Conservation (phyloP, 2,113 vertebrate genomes). For the Ammodytes marinus region DNA sequence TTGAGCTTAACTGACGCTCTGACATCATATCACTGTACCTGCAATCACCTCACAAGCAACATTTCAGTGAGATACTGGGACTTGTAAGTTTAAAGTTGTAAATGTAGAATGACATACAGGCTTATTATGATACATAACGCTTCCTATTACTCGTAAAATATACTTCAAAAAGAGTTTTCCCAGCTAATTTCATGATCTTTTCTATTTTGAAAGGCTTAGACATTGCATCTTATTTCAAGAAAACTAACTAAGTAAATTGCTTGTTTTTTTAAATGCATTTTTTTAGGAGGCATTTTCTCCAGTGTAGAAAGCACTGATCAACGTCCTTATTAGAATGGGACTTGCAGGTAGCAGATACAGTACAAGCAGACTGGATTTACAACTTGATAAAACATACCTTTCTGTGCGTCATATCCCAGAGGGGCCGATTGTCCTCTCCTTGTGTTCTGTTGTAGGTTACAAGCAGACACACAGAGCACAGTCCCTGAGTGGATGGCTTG, state of each 20-base stretch:
- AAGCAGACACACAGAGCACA: neutral
- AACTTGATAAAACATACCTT: conserved; percentile 19
- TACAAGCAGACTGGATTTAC: conserved; percentile 16
- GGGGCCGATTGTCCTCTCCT: conserved; percentile 1
- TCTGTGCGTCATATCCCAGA: neutral
- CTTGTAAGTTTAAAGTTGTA: too few species aligned
- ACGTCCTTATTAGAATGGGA: conserved; percentile 16
- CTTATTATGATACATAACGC: too few species aligned
- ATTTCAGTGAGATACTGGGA: too few species aligned
- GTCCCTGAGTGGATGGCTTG: conserved; percentile 23
- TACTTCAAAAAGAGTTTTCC: too few species aligned
- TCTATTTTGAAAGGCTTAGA: too few species aligned
- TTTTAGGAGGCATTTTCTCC: too few species aligned
- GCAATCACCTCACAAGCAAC: neutral
- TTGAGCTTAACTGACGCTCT: conserved; percentile 14
- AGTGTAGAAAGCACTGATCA: conserved; percentile 9
- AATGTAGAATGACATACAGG: too few species aligned
- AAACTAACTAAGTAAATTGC: too few species aligned
- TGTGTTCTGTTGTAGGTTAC: conserved; percentile 16
- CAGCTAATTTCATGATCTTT: too few species aligned
- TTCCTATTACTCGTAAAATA: too few species aligned
- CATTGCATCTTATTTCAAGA: too few species aligned
- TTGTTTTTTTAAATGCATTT: too few species aligned
- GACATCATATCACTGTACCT: conserved; percentile 30
- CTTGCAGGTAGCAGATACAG: conserved; percentile 6